Base-by-base conservation (phyloP, 2,113 vertebrate species). In the Equus quagga region DNA sequence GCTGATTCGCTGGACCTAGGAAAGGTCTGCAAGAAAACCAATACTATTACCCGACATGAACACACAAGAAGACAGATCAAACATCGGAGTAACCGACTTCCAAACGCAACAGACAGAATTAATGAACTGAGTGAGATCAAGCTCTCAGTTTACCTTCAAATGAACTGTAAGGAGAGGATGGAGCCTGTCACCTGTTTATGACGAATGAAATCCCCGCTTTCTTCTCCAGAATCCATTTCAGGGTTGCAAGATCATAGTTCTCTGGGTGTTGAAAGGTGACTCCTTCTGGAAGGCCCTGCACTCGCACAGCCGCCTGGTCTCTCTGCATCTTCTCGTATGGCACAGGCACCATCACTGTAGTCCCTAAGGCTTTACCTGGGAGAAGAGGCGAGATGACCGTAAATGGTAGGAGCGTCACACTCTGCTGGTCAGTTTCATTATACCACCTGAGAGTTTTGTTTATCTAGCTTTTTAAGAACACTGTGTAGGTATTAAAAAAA, bases 311-410 rank as follows among this genome's bases (percentile, higher is more conserved):
- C 0, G 97, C 97, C 2, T 97, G 98, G 91, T 99, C 99, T 31
- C 11, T 97, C 41, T 98, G 96, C 79, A 99, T 99, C 96, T 98
- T 98, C 73, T 99, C 99, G 0, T 99, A 99, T 0, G 99, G 99
- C 46, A 99, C 98, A 24, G 99, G 98, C 0, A 99, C 98, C 64
- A 96, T 49, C 0, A 95, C 64, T 7, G 98, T 81, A 3, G 97
- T 98, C 19, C 99, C 99, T 72, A 99, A 96, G n/a, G 99, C 99
- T 98, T 98, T 99, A 33, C 99, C 99, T 99, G 41, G 23, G 36
- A 78, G 21, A 23, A 70, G 76, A 76, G 8, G 80, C 8, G 33
- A 14, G 17, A 15, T 3, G 10, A 26, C 60, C 76, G 51, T 41
- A 24, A 31, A 36, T 3, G 36, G 51, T 5, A 2, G 1, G 17